phyloP scores from a whole-genome alignment of 1,140 invertebrate species.

The Saxidomus purpurata region DNA sequence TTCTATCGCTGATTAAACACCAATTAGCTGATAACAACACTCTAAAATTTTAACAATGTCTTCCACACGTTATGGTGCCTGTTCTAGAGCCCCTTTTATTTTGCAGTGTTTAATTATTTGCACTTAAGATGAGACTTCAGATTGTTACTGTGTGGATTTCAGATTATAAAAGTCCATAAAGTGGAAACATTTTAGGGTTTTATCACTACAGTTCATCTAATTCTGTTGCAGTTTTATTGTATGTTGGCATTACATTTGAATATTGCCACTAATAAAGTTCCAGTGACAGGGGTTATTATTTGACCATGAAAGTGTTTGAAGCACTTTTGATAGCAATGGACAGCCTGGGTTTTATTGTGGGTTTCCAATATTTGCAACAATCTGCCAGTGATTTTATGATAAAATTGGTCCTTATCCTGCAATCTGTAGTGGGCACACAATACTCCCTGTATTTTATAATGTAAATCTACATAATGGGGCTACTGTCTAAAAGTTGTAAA shows the following conservation, averaged over 20 bases:
- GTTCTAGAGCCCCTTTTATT: neutral
- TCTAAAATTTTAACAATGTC: neutral
- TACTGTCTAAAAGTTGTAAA: too few relatives aligned
- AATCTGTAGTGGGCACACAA: slow-evolving; percentile 10
- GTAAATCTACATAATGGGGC: too few relatives aligned
- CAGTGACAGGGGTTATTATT: neutral
- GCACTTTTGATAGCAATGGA: neutral
- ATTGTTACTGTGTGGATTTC: slow-evolving; percentile 8
- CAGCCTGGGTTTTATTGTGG: slow-evolving; percentile 7
- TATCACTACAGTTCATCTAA: neutral
- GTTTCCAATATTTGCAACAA: slow-evolving; percentile 24
- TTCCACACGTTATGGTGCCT: neutral
- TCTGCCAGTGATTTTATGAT: slow-evolving; percentile 18
- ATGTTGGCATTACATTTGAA: slow-evolving; percentile 1
- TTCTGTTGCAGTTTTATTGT: slow-evolving; percentile 4
- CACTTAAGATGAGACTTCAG: neutral
- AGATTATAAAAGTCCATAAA: slow-evolving; percentile 19
- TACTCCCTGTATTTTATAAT: too few relatives aligned
- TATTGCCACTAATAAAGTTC: slow-evolving; percentile 10
- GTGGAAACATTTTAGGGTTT: neutral
- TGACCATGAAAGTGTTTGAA: slow-evolving; percentile 19
- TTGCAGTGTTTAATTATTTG: neutral
- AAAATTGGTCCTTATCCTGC: neutral
- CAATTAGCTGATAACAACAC: slow-evolving; percentile 25
- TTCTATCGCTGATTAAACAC: slow-evolving; percentile 14